A percentile compares a stretch with the other conserved stretches of the same genome.
Evolutionary conservation across 1,140 invertebrate genomes (phyloP).

Genomic region (Gryllus bimaculatus): DNA sequence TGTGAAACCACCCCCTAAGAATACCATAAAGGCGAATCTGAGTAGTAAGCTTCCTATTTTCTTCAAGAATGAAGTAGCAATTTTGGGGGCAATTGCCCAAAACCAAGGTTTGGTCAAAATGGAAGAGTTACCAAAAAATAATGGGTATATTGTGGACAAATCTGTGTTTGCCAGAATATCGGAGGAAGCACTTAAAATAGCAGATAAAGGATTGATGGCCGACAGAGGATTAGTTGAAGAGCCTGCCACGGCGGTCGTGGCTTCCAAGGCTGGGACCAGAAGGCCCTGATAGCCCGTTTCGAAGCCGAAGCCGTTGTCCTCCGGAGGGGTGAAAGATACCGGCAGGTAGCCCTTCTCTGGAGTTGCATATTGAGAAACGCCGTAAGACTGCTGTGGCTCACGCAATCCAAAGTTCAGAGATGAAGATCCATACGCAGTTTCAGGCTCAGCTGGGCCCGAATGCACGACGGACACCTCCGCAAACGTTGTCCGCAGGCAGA

Average conservation of each 20-base stretch:
- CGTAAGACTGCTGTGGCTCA: neutral
- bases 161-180: neutral
- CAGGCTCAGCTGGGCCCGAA: too few species aligned
- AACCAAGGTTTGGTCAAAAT: neutral
- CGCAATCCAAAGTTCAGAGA: too few species aligned
- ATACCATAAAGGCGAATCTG: conserved; percentile 36
- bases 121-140: neutral
- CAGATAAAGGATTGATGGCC: neutral
- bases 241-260: neutral
- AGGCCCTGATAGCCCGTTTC: neutral
- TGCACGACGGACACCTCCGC: neutral
- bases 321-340: neutral
- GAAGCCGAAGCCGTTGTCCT: neutral
- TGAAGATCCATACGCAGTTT: neutral
- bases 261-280: neutral
- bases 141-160: neutral
- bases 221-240: neutral
- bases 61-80: neutral
- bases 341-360: neutral
- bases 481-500: neutral
- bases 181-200: neutral
- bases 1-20: conserved; percentile 37
- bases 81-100: neutral
- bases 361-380: neutral
- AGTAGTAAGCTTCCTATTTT: conserved; percentile 45